A percentile compares a stretch with the other conserved stretches of the same genome.
phyloP scores from a whole-genome alignment of 2,113 vertebrate species.

The Actenoides lindsayi region DNA sequence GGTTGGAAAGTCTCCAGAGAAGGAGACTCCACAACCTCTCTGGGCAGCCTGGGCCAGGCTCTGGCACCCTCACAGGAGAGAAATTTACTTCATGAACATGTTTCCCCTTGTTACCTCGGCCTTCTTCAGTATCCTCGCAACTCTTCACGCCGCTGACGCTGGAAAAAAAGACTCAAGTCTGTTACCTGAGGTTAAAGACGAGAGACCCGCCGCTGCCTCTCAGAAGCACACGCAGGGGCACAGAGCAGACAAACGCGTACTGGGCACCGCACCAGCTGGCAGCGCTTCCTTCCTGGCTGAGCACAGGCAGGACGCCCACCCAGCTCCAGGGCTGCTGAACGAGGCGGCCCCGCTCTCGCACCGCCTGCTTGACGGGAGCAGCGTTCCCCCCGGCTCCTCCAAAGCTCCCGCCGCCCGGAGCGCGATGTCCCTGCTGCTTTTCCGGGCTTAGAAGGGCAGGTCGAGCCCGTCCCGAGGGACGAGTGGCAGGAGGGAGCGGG shows the following conservation, averaged over 20 bases:
- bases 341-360: background rate
- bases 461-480: background rate
- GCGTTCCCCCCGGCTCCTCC: too few relatives aligned
- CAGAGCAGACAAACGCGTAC: fast-evolving
- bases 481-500: fast-evolving
- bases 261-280: background rate
- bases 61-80: background rate
- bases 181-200: too few relatives aligned
- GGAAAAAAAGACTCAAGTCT: background rate
- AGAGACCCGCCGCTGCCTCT: background rate
- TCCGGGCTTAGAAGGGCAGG: too few relatives aligned
- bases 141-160: background rate
- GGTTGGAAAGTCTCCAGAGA: too few relatives aligned
- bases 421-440: fast-evolving
- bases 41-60: too few relatives aligned
- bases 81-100: background rate
- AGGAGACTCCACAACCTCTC: too few relatives aligned
- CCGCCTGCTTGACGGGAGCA: background rate
- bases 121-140: background rate
- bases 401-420: too few relatives aligned
- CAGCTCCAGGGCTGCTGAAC: background rate
- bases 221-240: background rate
- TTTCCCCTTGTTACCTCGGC: background rate
- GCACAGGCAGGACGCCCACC: background rate
- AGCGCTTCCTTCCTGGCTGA: background rate